Conservation (phyloP, 2,113 vertebrate species). For the Rafetus swinhoei region DNA sequence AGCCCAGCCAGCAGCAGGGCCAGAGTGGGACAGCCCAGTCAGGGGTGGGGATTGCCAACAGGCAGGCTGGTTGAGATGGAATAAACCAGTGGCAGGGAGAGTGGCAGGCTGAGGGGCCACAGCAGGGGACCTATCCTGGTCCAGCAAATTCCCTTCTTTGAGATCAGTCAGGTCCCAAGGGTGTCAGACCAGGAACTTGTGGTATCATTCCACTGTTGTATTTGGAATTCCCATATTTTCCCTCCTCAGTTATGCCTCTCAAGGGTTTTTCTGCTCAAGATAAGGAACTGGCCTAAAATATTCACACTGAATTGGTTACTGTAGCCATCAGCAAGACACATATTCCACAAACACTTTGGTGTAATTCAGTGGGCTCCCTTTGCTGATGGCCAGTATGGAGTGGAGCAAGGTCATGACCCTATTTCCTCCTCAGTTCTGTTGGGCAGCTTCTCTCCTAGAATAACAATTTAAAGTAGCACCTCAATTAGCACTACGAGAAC, state of each 20-base stretch:
- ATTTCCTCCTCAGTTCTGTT: neutral
- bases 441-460: neutral
- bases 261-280: neutral
- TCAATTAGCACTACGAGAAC: neutral
- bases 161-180: no score
- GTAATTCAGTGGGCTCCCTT: neutral
- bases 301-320: neutral
- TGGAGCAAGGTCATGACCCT: constrained; percentile 8
- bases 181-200: no score
- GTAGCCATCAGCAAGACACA: neutral
- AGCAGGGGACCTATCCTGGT: no score
- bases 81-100: no score
- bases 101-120: no score
- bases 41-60: no score
- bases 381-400: neutral
- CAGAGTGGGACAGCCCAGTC: no score
- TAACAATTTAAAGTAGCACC: neutral
- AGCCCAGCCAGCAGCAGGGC: no score
- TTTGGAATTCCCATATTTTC: neutral
- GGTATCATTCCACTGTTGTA: neutral
- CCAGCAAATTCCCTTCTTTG: no score
- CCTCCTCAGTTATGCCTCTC: neutral
- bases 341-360: neutral
- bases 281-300: neutral
- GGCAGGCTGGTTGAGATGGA: no score